Conservation (phyloP, 2,797 vertebrate species). For the Pyrocephalus nanus region DNA sequence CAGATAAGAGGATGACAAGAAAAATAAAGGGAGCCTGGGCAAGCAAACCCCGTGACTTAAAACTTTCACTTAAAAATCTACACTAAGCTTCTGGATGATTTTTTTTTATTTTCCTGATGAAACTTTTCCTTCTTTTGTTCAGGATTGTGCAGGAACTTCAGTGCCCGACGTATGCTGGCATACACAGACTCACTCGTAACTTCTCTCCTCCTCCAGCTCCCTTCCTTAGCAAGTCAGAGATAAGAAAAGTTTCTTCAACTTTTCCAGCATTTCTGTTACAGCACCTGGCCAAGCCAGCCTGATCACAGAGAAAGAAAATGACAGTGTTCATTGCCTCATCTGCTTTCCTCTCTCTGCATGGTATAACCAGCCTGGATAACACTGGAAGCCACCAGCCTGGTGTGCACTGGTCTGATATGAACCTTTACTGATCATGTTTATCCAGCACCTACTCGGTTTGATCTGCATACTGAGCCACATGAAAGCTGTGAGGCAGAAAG, state of each 20-base stretch:
- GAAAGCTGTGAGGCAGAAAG: constrained; percentile 66
- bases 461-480: constrained; percentile 38
- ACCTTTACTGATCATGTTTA: constrained; percentile 52
- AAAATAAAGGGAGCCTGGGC: not conserved
- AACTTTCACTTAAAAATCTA: not conserved
- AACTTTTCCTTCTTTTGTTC: not conserved
- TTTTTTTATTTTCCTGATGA: not conserved
- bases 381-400: constrained; percentile 39
- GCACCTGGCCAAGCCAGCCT: constrained; percentile 3
- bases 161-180: not conserved
- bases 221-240: not conserved
- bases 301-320: not conserved
- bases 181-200: not conserved
- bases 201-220: not conserved
- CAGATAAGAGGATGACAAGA: not conserved
- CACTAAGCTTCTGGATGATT: not conserved
- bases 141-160: not conserved
- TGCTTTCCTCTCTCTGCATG: constrained; percentile 42
- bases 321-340: constrained; percentile 18
- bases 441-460: constrained; percentile 32
- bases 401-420: constrained; percentile 39
- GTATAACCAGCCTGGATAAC: constrained; percentile 27
- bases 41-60: not conserved
- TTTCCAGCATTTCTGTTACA: constrained; percentile 12
- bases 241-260: constrained; percentile 47